A percentile compares a stretch with the other conserved stretches of the same genome.
Conservation (phyloP, 2,888 invertebrate genomes). For the Mycalesis mineus region DNA sequence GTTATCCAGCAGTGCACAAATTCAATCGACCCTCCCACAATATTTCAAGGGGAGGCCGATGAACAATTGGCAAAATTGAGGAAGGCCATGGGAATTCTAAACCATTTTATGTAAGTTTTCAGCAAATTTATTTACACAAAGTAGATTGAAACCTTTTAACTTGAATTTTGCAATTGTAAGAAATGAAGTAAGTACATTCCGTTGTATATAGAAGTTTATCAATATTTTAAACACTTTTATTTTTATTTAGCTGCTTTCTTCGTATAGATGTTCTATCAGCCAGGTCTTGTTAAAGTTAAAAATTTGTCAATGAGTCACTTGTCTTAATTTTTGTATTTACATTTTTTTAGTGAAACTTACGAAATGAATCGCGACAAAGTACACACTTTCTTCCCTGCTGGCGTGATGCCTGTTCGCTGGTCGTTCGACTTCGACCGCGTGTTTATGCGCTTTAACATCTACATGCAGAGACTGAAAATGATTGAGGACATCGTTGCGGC, state of each 20-base stretch:
- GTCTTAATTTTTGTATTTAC: too few relatives aligned
- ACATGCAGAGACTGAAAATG: slow-evolving; percentile 80
- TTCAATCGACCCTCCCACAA: slow-evolving; percentile 85
- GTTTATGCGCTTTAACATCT: slow-evolving; percentile 82
- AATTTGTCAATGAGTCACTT: too few relatives aligned
- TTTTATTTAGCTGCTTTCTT: too few relatives aligned
- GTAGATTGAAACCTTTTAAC: too few relatives aligned
- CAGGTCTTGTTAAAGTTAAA: too few relatives aligned
- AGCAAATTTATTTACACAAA: too few relatives aligned
- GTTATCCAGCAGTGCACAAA: slow-evolving; percentile 85
- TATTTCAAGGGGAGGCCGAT: slow-evolving; percentile 92
- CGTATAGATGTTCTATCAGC: too few relatives aligned
- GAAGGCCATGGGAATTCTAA: slow-evolving; percentile 67
- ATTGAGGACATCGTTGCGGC: slow-evolving; percentile 85
- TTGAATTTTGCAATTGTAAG: too few relatives aligned
- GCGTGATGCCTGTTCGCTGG: slow-evolving; percentile 82
- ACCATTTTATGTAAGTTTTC: slow-evolving; percentile 77
- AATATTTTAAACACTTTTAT: too few relatives aligned
- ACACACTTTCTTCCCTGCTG: slow-evolving; percentile 72
- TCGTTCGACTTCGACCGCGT: slow-evolving; percentile 85
- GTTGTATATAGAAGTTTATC: too few relatives aligned
- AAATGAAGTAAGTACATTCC: too few relatives aligned
- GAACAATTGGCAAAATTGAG: slow-evolving; percentile 82
- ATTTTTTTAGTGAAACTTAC: slow-evolving; percentile 62
- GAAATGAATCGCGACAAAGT: slow-evolving; percentile 76